Percentiles rank a stretch among this genome's conserved stretches.
Conservation (phyloP, 2,113 vertebrate genomes). For the Grus americana region DNA sequence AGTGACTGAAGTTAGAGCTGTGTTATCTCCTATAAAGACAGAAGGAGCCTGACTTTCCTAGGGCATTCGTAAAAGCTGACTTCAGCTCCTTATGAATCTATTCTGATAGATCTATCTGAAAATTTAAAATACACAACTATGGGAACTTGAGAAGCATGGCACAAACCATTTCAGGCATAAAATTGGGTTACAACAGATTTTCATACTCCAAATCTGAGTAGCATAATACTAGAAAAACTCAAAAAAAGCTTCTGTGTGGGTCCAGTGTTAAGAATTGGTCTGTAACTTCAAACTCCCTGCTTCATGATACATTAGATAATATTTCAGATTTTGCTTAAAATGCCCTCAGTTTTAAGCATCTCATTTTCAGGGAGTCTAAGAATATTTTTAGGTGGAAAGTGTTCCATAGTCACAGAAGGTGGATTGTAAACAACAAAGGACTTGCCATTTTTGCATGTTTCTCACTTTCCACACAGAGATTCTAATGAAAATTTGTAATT, state of each 20-base stretch:
- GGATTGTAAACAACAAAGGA: background rate
- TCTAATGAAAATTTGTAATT: background rate
- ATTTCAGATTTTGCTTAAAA: background rate
- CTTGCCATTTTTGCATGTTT: background rate
- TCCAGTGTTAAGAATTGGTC: background rate
- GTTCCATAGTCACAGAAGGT: background rate
- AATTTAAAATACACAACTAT: background rate
- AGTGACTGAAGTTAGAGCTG: background rate
- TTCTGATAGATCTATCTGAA: background rate
- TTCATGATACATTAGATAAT: background rate
- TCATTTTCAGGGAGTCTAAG: background rate
- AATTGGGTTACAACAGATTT: background rate
- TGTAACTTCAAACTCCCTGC: background rate
- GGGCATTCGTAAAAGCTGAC: background rate
- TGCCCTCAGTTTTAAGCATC: background rate
- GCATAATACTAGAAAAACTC: background rate
- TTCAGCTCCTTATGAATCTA: background rate
- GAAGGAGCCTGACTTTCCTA: background rate
- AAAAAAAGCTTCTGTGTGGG: background rate
- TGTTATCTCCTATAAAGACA: background rate
- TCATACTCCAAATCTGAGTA: background rate
- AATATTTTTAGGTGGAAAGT: background rate
- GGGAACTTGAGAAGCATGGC: background rate
- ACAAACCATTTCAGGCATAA: background rate
- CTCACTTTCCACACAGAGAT: background rate